Conservation (phyloP, 2,888 invertebrate genomes). For the Mythimna lalbum region DNA sequence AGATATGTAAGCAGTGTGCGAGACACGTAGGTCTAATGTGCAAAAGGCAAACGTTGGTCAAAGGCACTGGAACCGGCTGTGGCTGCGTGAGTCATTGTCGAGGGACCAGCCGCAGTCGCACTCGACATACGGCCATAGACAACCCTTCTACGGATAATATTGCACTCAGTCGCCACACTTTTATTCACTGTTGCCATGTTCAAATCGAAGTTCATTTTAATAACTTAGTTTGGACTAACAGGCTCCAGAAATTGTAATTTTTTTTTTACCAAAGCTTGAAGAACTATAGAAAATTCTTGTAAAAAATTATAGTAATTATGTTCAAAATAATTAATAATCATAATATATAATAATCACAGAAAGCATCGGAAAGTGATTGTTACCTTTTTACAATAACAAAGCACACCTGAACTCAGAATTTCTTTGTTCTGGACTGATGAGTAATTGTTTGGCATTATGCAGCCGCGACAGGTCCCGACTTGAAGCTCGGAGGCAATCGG, state of each 20-base stretch:
- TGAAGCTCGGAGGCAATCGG: constrained; percentile 77
- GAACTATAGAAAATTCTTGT: too few species aligned
- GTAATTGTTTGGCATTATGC: constrained; percentile 72
- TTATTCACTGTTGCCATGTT: constrained; percentile 30
- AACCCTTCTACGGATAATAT: constrained; percentile 62
- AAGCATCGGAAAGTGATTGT: constrained; percentile 26
- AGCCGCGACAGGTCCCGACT: constrained; percentile 84
- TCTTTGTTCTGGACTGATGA: constrained; percentile 65
- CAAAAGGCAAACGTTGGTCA: constrained; percentile 65
- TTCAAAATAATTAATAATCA: neutral
- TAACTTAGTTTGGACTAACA: neutral
- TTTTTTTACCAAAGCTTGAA: neutral
- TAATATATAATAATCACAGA: constrained; percentile 4
- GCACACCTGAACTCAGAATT: constrained; percentile 55
- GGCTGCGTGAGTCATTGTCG: constrained; percentile 79
- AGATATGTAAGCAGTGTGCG: constrained; percentile 43
- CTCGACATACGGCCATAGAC: constrained; percentile 42
- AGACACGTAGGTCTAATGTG: constrained; percentile 62
- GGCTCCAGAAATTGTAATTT: neutral
- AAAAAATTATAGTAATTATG: too few species aligned
- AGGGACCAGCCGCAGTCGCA: constrained; percentile 59
- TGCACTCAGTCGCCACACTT: constrained; percentile 52
- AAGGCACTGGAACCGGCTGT: constrained; percentile 75
- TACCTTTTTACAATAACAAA: constrained; percentile 47
- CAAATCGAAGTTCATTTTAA: neutral